Conservation (phyloP, 2,113 vertebrate genomes). For the Theristicus caerulescens region DNA sequence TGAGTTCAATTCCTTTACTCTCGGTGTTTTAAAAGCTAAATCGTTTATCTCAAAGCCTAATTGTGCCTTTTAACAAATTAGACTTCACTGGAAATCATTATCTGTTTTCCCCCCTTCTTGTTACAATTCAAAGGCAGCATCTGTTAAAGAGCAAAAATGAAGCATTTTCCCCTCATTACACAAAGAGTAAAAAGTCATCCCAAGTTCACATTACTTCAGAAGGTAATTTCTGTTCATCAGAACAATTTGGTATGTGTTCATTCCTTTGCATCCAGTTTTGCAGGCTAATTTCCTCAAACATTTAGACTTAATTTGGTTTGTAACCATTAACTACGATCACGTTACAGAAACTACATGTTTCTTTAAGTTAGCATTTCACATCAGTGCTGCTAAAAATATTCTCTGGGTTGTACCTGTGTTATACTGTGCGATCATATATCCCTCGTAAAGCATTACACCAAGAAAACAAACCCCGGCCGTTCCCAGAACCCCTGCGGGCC, state of each 20-base stretch:
- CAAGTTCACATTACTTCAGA: conserved; percentile 51
- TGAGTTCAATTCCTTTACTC: conserved; percentile 29
- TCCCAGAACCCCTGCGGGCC: background rate
- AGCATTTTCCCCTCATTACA: conserved; percentile 22
- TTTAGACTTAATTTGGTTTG: conserved; percentile 2
- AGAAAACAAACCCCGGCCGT: background rate
- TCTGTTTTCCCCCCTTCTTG: conserved; percentile 11
- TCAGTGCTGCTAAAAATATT: background rate
- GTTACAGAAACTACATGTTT: background rate
- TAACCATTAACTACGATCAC: background rate
- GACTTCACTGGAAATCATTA: conserved; percentile 52
- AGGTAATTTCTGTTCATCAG: conserved; percentile 48
- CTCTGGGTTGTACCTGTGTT: background rate
- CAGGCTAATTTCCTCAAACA: conserved; percentile 25
- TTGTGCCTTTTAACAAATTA: conserved; percentile 50
- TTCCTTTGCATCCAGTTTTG: background rate
- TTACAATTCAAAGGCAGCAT: conserved; percentile 54
- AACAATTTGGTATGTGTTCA: conserved; percentile 19
- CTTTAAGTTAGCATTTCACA: background rate
- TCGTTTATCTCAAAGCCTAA: conserved; percentile 51
- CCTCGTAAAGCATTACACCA: background rate
- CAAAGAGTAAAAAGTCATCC: conserved; percentile 37
- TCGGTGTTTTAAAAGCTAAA: conserved; percentile 15
- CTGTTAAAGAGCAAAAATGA: conserved; percentile 46
- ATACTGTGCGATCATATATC: background rate